A percentile compares a stretch with the other conserved stretches of the same genome.
These are phyloP conservation scores for Nasonia oneida DNA, from an alignment of 2,888 invertebrate genomes.

Conservation along the genomic window DNA sequence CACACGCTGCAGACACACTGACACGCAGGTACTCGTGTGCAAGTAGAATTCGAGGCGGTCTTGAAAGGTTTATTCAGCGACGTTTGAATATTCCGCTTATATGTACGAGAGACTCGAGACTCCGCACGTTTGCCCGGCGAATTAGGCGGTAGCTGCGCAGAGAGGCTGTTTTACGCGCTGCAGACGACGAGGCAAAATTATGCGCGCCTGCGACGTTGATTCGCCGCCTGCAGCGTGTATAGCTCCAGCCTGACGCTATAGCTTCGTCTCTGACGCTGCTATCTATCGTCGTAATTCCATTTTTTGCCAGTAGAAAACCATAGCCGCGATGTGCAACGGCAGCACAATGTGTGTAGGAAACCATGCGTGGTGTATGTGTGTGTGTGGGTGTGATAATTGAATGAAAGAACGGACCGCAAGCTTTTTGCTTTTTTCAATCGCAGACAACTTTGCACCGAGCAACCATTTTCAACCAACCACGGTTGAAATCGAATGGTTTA, in stretches of 20 bases:
- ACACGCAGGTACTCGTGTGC: not conserved
- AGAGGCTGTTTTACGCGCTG: slow-evolving; percentile 37
- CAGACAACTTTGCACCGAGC: no score
- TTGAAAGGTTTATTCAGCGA: slow-evolving; percentile 50
- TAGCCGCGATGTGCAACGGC: not conserved
- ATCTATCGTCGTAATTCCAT: not conserved
- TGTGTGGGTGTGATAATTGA: no score
- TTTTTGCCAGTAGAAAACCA: not conserved
- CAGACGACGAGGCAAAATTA: slow-evolving; percentile 25
- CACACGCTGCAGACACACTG: not conserved
- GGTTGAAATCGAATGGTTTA: no score
- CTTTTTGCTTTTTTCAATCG: no score
- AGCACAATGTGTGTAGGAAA: no score
- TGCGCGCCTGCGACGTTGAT: slow-evolving; percentile 34
- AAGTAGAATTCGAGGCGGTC: slow-evolving; percentile 22
- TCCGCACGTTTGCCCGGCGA: slow-evolving; percentile 52
- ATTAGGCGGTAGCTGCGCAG: slow-evolving; percentile 32
- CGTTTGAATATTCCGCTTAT: slow-evolving; percentile 54
- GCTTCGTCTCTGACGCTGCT: not conserved
- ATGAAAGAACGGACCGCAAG: no score
- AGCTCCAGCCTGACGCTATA: not conserved
- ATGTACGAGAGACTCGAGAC: slow-evolving; percentile 45
- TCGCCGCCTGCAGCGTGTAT: not conserved
- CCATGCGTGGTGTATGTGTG: no score
- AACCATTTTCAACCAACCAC: no score